Base-by-base conservation (phyloP, 2,888 invertebrate species). In the Campoletis raptor region DNA sequence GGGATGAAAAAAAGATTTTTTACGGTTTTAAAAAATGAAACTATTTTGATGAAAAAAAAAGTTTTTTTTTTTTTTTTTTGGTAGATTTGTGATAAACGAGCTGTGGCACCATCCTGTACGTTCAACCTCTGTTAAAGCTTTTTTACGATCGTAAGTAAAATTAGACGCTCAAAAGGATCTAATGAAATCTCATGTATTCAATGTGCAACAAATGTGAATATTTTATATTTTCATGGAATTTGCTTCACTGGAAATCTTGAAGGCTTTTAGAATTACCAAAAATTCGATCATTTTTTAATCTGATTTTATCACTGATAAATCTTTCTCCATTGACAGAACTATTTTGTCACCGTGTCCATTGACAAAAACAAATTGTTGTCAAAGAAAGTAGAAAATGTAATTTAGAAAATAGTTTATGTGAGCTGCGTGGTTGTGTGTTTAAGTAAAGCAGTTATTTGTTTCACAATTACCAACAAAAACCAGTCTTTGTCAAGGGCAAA, bases 1-100 rank as follows among this genome's bases (percentile, higher is more conserved):
- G 61, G 61, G 12, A 61, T 61, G 61, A 10, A 61, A 61, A 61
- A 61, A 61, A 61, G 48, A 61, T 24, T 30, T 30, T 61, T 61
- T 61, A 61, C 24, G 0, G 15, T 30, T 61, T 12, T 30, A 24
- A 61, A 61, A 61, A 15, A 61, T 30, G 12, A 5, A 15, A 61
- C 61, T 12, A 30, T 61, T 30, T 61, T 30, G 12, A 30, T 30
- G 30, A 15, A 61, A 61, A 61, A 61, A 61, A 12, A 12, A 48
- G 18, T 0, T 1, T 15, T 15, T 15, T 45, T n/a, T 48, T 1
- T 30, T 30, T 30, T 30, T 18, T 48, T 18, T 57, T 57, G 4
- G 24, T 12, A 12, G 24, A 24, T 24, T 57, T 24, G n/a, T 12
- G 57, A 54, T 9, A 21, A 54, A 54, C 54, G 12, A 10, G 12